A percentile compares a stretch with the other conserved stretches of the same genome.
These are phyloP conservation scores for Danio tinwini DNA, from an alignment of 2,797 vertebrate species.

Conservation along the genomic window DNA sequence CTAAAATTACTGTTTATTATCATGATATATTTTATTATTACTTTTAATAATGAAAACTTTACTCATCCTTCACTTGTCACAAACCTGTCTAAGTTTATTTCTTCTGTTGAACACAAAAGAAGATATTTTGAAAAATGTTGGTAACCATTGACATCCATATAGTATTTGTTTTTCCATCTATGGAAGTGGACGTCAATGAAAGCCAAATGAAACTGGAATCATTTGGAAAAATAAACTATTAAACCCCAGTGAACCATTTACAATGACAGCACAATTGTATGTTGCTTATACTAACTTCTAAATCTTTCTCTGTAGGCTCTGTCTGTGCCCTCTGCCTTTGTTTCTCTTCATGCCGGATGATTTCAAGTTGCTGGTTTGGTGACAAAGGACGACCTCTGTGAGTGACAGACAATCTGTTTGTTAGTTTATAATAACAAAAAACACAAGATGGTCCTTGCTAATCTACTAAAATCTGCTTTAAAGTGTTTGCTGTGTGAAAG, in stretches of 20 bases:
- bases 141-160: too few species aligned
- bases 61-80: too few species aligned
- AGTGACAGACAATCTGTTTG: neutral
- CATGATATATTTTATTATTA: too few species aligned
- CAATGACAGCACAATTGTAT: neutral
- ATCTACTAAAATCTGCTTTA: neutral
- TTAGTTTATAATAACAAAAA: neutral
- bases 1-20: too few species aligned
- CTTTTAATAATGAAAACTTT: too few species aligned
- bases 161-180: too few species aligned
- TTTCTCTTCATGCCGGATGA: conserved; percentile 80
- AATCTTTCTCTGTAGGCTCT: conserved; percentile 78
- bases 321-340: conserved; percentile 64
- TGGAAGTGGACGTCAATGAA: too few species aligned
- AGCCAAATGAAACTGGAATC: neutral
- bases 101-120: too few species aligned
- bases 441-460: conserved; percentile 41
- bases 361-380: conserved; percentile 83
- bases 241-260: neutral
- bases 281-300: conserved; percentile 74
- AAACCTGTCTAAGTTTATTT: too few species aligned
- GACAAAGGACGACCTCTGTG: conserved; percentile 76
- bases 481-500: neutral
- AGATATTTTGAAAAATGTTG: too few species aligned
- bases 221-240: neutral